Evolutionary conservation across 2,888 invertebrate species (phyloP).

Genomic region (Caenorhabditis sp.): DNA sequence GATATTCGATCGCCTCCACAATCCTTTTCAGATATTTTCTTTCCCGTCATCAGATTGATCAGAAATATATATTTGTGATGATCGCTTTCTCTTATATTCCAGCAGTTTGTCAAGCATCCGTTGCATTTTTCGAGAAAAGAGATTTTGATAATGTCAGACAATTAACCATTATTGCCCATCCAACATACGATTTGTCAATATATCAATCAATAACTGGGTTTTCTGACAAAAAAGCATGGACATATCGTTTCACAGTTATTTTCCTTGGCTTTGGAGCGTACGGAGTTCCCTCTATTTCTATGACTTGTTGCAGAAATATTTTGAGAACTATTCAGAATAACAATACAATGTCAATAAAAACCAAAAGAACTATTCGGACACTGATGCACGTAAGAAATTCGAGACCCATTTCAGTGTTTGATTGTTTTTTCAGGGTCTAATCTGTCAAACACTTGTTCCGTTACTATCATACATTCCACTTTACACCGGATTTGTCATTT

Average conservation of each 20-base stretch:
- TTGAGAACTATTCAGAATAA: neutral
- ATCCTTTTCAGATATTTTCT: slow-evolving; percentile 30
- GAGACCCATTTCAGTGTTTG: too few relatives aligned
- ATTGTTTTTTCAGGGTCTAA: neutral
- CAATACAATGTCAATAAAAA: neutral
- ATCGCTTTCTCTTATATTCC: slow-evolving; percentile 22
- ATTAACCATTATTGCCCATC: slow-evolving; percentile 18
- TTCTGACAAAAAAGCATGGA: slow-evolving; percentile 11
- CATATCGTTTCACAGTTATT: slow-evolving; percentile 17
- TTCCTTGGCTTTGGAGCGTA: slow-evolving; percentile 26
- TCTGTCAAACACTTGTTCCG: neutral
- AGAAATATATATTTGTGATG: slow-evolving; percentile 18
- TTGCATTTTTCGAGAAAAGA: slow-evolving; percentile 19
- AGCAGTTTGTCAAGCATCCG: slow-evolving; percentile 10
- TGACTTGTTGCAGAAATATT: neutral
- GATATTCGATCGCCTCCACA: slow-evolving; percentile 19
- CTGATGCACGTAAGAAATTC: neutral
- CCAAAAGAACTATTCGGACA: neutral
- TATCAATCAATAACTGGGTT: slow-evolving; percentile 30
- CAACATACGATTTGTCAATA: slow-evolving; percentile 21
- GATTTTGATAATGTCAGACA: slow-evolving; percentile 17
- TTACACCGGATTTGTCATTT: neutral
- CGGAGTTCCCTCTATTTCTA: slow-evolving; percentile 10
- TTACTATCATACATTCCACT: neutral
- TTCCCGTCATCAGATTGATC: slow-evolving; percentile 8